phyloP scores from a whole-genome alignment of 2,113 vertebrate species.

The Bolborhynchus lineola region DNA sequence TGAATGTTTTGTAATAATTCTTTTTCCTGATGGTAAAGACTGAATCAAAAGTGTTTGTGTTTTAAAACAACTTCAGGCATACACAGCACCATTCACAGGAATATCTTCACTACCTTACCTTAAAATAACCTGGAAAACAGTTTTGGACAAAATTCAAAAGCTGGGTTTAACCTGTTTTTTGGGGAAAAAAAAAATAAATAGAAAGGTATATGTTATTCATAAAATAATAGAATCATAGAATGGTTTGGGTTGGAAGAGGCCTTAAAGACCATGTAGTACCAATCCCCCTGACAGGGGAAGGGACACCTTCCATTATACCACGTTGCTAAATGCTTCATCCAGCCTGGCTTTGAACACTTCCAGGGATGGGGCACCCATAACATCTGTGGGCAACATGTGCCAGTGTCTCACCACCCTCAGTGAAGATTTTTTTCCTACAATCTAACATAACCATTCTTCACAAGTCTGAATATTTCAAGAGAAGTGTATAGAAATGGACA shows the following conservation, averaged over 20 bases:
- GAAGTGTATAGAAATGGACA: neutral
- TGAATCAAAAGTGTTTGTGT: neutral
- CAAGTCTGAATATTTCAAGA: neutral
- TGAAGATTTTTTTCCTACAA: neutral
- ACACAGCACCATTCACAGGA: neutral
- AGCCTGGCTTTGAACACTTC: neutral
- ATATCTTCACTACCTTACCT: neutral
- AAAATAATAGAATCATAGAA: neutral
- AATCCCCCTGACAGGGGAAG: neutral
- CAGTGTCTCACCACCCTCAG: neutral
- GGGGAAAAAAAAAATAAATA: neutral
- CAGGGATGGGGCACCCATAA: neutral
- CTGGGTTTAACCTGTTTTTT: neutral
- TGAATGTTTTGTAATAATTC: neutral
- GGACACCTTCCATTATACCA: neutral
- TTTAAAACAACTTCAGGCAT: neutral
- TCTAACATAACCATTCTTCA: neutral
- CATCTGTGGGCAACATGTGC: neutral
- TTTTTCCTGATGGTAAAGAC: neutral
- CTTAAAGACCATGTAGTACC: neutral
- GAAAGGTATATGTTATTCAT: fast-evolving
- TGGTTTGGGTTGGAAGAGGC: neutral
- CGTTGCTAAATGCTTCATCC: neutral
- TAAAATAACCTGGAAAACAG: neutral
- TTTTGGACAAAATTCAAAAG: neutral